Evolutionary conservation across 64 coral and sea anemone genomes (phyloP).

Genomic region (Dendronephthya gigantea): DNA sequence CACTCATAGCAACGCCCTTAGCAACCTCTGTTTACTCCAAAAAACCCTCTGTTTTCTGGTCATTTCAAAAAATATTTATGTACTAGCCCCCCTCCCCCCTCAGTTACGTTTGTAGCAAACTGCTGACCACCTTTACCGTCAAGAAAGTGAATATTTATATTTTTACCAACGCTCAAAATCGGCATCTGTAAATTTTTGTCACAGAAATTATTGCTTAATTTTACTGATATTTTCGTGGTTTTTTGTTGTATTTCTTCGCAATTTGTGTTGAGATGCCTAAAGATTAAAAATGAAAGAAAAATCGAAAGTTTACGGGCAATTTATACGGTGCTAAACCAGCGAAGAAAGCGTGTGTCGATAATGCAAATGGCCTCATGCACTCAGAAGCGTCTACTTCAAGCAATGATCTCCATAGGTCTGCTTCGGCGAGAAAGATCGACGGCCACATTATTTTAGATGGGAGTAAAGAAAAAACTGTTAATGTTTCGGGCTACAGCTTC

Average conservation of each 20-base stretch:
- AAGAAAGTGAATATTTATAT: background rate
- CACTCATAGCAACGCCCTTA: background rate
- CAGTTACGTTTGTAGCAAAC: background rate
- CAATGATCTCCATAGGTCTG: background rate
- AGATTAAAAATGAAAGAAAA: too few species aligned
- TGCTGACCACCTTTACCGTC: background rate
- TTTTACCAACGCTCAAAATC: background rate
- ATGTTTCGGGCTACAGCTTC: background rate
- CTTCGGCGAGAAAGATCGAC: background rate
- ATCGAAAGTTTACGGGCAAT: too few species aligned
- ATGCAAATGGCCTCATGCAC: too few species aligned
- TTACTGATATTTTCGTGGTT: too few species aligned
- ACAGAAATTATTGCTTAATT: too few species aligned
- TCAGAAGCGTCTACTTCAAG: too few species aligned
- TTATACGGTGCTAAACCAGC: too few species aligned
- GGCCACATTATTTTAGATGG: background rate
- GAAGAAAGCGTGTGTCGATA: too few species aligned
- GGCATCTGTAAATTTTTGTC: background rate
- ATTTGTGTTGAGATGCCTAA: too few species aligned
- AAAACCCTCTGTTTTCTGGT: background rate
- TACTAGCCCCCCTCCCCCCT: background rate
- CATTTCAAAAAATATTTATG: background rate
- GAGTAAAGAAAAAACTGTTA: background rate
- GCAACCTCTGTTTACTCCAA: constrained; percentile 10
- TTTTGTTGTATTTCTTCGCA: too few species aligned